phyloP scores from a whole-genome alignment of 2,888 invertebrate species.

The Resseliella maxima region DNA sequence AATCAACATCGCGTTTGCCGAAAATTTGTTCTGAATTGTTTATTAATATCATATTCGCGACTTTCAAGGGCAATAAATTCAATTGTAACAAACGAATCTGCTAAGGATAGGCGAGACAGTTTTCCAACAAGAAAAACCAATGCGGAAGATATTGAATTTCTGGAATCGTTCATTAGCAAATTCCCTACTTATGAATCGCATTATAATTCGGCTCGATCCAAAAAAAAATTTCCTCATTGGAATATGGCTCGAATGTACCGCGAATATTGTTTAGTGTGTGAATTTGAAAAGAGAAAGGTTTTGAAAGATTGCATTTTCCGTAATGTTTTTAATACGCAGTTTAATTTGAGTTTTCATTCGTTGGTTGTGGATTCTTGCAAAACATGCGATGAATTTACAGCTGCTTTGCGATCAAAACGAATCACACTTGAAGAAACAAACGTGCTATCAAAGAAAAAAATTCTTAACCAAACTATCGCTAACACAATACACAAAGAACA shows the following conservation, averaged over 20 bases:
- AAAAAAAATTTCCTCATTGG: background rate
- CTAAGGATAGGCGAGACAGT: background rate
- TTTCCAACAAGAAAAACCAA: background rate
- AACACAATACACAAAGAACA: too few species aligned
- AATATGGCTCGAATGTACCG: background rate
- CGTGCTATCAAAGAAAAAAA: too few species aligned
- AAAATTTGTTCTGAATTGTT: background rate
- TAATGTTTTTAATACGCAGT: background rate
- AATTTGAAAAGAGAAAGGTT: background rate
- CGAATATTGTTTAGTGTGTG: background rate
- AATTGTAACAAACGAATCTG: background rate
- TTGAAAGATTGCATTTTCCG: background rate
- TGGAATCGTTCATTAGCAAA: background rate
- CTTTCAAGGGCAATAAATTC: conserved; percentile 1
- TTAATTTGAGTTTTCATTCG: conserved; percentile 20
- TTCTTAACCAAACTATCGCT: too few species aligned
- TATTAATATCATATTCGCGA: background rate
- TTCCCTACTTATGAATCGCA: background rate
- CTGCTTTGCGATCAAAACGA: too few species aligned
- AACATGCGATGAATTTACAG: too few species aligned
- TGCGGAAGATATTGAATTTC: background rate
- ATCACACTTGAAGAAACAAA: too few species aligned
- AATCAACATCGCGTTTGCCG: background rate
- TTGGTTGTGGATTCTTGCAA: too few species aligned
- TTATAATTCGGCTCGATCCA: background rate